These are phyloP conservation scores for Tyria jacobaeae DNA, from an alignment of 2,888 invertebrate genomes.

Conservation along the genomic window DNA sequence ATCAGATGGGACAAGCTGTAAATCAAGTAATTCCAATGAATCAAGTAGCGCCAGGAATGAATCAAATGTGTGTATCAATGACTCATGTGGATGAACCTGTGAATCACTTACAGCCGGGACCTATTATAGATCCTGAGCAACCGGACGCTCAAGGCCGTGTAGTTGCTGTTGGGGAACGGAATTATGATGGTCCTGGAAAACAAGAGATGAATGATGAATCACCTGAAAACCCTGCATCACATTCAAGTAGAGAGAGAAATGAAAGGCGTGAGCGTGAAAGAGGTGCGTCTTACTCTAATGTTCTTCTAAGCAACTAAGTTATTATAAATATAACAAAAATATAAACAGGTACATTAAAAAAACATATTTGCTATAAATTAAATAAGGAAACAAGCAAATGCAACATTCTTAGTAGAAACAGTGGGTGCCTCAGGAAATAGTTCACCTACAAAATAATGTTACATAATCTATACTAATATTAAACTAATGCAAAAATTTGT, in stretches of 20 bases:
- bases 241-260: constrained; percentile 25
- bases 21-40: constrained; percentile 26
- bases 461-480: too few species aligned
- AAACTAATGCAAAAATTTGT: too few species aligned
- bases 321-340: too few species aligned
- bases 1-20: constrained; percentile 22
- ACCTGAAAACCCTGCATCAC: constrained; percentile 19
- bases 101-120: constrained; percentile 18
- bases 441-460: too few species aligned
- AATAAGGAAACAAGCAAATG: too few species aligned
- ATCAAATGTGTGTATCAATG: constrained; percentile 27
- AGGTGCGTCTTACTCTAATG: constrained; percentile 17
- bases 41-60: constrained; percentile 24
- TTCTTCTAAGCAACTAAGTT: neutral
- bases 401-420: too few species aligned
- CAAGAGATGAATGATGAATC: constrained; percentile 15
- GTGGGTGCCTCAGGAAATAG: too few species aligned
- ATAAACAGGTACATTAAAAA: too few species aligned
- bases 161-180: neutral
- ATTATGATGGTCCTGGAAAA: constrained; percentile 17
- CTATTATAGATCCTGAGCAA: constrained; percentile 36
- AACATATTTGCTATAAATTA: too few species aligned
- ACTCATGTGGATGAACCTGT: constrained; percentile 14
- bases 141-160: constrained; percentile 24
- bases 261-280: constrained; percentile 40